These are phyloP conservation scores for Microdon myrmicae DNA, from an alignment of 2,888 invertebrate genomes.

Conservation along the genomic window DNA sequence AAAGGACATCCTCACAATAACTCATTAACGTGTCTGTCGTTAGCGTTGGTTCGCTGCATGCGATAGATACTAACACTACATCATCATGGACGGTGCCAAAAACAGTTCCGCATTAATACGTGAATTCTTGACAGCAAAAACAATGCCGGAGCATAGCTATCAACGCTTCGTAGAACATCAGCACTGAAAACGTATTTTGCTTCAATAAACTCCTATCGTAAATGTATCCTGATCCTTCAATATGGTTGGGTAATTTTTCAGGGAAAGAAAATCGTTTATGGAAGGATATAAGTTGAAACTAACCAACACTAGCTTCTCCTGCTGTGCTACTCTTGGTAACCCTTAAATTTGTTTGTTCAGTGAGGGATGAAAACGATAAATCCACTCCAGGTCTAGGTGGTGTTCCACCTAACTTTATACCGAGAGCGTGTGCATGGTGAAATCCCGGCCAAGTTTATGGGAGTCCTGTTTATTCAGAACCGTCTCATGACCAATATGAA, in stretches of 20 bases:
- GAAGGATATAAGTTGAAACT: slow-evolving; percentile 47
- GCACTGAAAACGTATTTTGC: slow-evolving; percentile 32
- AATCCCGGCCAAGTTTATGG: no score
- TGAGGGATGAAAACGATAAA: slow-evolving; percentile 52
- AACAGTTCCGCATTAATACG: no score
- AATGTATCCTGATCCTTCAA: slow-evolving; percentile 41
- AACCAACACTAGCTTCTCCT: slow-evolving; percentile 32
- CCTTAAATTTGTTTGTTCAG: slow-evolving; percentile 49
- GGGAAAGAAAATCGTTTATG: slow-evolving; percentile 49
- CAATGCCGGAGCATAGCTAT: slow-evolving; percentile 7
- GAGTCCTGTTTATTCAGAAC: no score
- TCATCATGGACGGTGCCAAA: slow-evolving; percentile 1
- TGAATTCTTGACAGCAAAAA: no score
- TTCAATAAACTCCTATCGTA: slow-evolving; percentile 41
- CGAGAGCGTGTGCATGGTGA: slow-evolving; percentile 15
- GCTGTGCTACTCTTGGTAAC: slow-evolving; percentile 27
- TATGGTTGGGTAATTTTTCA: slow-evolving; percentile 46
- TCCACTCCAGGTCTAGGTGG: slow-evolving; percentile 44
- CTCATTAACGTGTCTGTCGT: slow-evolving; percentile 23
- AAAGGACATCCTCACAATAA: slow-evolving; percentile 31
- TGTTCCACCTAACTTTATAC: slow-evolving; percentile 36
- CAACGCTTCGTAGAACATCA: slow-evolving; percentile 1
- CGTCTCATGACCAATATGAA: no score
- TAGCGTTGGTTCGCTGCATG: slow-evolving; percentile 21
- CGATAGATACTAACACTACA: slow-evolving; percentile 6